Evolutionary conservation across 1,140 invertebrate genomes (phyloP), one percentile per base, ranked within the genome.

Genomic region (Anadara kagoshimensis): DNA sequence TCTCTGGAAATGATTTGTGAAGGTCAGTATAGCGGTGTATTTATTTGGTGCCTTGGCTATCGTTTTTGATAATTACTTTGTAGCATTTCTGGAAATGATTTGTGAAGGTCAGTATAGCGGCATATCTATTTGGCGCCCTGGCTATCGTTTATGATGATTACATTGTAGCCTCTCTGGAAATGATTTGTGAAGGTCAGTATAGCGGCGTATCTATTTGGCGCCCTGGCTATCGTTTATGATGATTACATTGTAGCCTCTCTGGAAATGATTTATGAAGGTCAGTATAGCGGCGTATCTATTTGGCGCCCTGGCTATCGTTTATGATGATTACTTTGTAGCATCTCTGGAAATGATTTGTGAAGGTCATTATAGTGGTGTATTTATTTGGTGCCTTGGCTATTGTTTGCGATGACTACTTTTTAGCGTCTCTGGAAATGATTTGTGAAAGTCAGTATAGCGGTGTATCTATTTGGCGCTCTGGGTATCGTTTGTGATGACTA

Each of bases 81-180:
- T 89, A 10, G 80, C 87, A 0, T 82, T 87, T 2, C 65, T 87
- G 12, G 87, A 87, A 70, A 66, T 78, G 11, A 83, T 86, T 18
- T 86, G 83, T 75, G 79, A 85, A 57, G 75, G 89, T n/a, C n/a
- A 82, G 90, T 20, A 78, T 89, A n/a, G 79, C 88, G 0, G 53
- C 90, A n/a, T 91, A 91, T 78, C 83, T 90, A 80, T 91, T 91
- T 64, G 78, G 82, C 2, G 85, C 83, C 8, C 71, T 89, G 18
- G 86, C 87, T n/a, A 83, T 88, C 29, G 79, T 89, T 51, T 88
- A 86, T 77, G 86, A 89, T 72, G 86, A 89, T 66, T 89, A 88
- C 45, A 89, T 89, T 62, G 87, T 89, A 10, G 80, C 87, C 0
- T 82, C 87, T 2, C 65, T 87, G 12, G 87, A 87, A 70, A 66